A percentile compares a stretch with the other conserved stretches of the same genome.
These are phyloP conservation scores for Hexactinellida sp. DNA, from an alignment of 37 sponge, comb jelly and placozoan genomes.

Conservation along the genomic window DNA sequence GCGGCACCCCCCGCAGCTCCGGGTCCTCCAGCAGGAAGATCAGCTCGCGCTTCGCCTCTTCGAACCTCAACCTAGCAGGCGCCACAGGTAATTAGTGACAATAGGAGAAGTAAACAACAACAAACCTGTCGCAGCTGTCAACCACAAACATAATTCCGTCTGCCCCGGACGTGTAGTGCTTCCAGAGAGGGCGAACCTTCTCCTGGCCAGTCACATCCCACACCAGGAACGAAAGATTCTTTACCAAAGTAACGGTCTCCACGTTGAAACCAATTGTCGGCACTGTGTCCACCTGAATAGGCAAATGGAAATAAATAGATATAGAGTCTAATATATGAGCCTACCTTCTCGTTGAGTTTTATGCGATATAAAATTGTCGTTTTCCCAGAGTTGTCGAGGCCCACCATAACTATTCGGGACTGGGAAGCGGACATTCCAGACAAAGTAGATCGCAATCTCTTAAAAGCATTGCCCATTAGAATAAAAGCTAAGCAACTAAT, in stretches of 20 bases:
- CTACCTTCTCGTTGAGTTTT: background rate
- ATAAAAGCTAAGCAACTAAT: too few relatives aligned
- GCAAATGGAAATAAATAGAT: background rate
- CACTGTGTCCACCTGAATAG: constrained; percentile 5
- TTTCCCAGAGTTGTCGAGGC: constrained; percentile 1
- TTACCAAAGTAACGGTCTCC: constrained; percentile 24
- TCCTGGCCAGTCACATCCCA: constrained; percentile 15
- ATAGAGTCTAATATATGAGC: background rate
- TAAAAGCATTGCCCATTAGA: background rate
- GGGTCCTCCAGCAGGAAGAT: constrained; percentile 1
- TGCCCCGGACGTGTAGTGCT: constrained; percentile 3
- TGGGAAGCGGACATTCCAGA: background rate
- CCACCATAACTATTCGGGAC: background rate
- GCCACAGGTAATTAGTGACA: background rate
- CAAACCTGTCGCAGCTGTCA: constrained; percentile 1
- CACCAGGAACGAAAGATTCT: background rate
- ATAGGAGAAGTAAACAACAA: background rate
- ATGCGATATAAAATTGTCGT: background rate
- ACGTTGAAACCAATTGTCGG: constrained; percentile 35
- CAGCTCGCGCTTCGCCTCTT: background rate
- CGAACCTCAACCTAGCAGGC: background rate
- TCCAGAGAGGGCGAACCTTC: constrained; percentile 10
- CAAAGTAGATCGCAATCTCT: background rate
- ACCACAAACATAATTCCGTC: constrained; percentile 8
- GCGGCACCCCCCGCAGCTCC: background rate